phyloP scores from a whole-genome alignment of 2,888 invertebrate genomes.

The Apodemia zela region DNA sequence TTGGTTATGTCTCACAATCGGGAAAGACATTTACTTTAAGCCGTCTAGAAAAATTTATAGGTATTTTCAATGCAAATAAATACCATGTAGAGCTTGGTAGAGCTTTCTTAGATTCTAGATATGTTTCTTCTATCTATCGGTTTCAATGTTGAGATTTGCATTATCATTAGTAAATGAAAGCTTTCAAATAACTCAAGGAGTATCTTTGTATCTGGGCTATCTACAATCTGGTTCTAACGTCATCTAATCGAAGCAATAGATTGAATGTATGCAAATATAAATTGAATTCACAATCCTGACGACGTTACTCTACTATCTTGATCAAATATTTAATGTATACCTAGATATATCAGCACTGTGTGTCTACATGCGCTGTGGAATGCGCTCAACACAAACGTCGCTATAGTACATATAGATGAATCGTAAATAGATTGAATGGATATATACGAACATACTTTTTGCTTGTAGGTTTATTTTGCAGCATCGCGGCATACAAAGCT shows the following conservation, averaged over 20 bases:
- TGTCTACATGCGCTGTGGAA: slow-evolving; percentile 66
- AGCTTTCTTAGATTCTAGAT: too few relatives aligned
- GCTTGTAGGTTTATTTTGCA: slow-evolving; percentile 62
- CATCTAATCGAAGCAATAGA: slow-evolving; percentile 29
- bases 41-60: too few relatives aligned
- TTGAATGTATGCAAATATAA: slow-evolving; percentile 34
- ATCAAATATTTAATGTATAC: slow-evolving; percentile 44
- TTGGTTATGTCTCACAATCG: too few relatives aligned
- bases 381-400: slow-evolving; percentile 59
- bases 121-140: too few relatives aligned
- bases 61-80: too few relatives aligned
- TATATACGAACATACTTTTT: slow-evolving; percentile 65
- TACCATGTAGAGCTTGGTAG: too few relatives aligned
- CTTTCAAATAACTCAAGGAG: slow-evolving; percentile 6
- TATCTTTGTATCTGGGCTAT: slow-evolving; percentile 12
- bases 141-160: background rate
- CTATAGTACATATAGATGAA: slow-evolving; percentile 64
- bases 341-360: slow-evolving; percentile 44
- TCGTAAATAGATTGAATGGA: slow-evolving; percentile 79
- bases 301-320: slow-evolving; percentile 37
- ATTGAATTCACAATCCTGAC: slow-evolving; percentile 34
- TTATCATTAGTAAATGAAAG: slow-evolving; percentile 7
- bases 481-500: slow-evolving; percentile 53
- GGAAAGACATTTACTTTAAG: too few relatives aligned
- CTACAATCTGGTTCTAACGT: slow-evolving; percentile 21